Base-by-base conservation (phyloP, 1,140 invertebrate species). In the Cherax destructor region DNA sequence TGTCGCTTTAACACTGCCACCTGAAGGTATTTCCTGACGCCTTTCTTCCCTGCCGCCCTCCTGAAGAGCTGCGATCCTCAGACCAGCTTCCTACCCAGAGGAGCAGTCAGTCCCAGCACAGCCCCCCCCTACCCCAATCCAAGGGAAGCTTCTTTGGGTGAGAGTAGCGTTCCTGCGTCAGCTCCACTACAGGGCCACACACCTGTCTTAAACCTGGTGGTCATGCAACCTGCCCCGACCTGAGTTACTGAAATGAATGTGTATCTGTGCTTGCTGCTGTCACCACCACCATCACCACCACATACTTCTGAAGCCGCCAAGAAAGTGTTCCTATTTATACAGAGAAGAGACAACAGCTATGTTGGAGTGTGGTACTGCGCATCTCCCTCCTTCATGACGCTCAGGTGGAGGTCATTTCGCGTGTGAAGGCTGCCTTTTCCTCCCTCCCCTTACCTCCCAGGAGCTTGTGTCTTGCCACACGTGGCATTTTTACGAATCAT, bases 361-460 rank as follows among this genome's bases (percentile, higher is more conserved):
- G 83, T 84, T 84, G 76, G 88, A 18, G 69, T 52, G 83, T 59
- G 69, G 81, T 47, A 84, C 88, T 91, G 88, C 74, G 88, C 88
- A 84, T 50, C 80, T 56, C 30, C 65, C 80, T 84, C 88, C 74
- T 85, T 83, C 74, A 89, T 83, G 81, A 79, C 81, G 76, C 56
- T 77, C 61, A 80, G 78, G 61, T 88, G 86, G 88, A 84, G 88
- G 83, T 91, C 88, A 91, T 91, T 91, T 91, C 41, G 81, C 24
- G 88, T 65, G 65, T 77, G 81, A 72, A 91, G 30, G 83, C 69
- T 77, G 72, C 50, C 52, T 24, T 85, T 52, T 65, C 72, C 24
- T 65, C 24, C 50, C 81, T 49, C 72, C 81, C 24, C 74, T 24
- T 18, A n/a, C 88, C 74, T 74, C 56, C 61, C 56, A 56, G 49